Evolutionary conservation across 2,113 vertebrate genomes (phyloP).

Genomic region (Poicephalus gulielmi): DNA sequence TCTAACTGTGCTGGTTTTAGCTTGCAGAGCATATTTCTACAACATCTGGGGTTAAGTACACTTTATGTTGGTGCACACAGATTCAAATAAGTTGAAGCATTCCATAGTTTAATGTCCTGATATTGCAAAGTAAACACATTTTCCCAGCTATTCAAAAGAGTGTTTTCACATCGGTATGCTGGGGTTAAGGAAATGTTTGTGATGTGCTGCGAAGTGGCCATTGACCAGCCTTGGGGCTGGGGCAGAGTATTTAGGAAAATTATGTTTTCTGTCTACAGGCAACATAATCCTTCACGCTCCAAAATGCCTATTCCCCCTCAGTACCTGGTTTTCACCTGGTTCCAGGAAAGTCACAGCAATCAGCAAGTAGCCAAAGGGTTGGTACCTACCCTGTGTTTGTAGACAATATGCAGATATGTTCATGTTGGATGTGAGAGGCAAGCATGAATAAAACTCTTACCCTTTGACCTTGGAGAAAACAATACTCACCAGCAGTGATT

Average conservation of each 20-base stretch:
- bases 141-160: not conserved
- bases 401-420: not conserved
- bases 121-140: not conserved
- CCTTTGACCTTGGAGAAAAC: not conserved
- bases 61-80: not conserved
- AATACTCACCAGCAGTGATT: not conserved
- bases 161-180: not conserved
- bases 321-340: not conserved
- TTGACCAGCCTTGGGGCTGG: not conserved
- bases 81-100: not conserved
- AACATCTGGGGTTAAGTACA: not conserved
- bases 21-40: not conserved
- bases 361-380: not conserved
- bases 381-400: not conserved
- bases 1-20: not conserved
- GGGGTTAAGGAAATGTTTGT: not conserved
- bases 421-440: not conserved
- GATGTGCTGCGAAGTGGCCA: not conserved
- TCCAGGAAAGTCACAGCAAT: not conserved
- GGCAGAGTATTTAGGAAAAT: not conserved
- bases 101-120: not conserved
- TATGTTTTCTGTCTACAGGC: not conserved
- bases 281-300: not conserved
- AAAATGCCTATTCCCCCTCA: not conserved
- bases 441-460: not conserved